phyloP scores from a whole-genome alignment of 2,797 vertebrate genomes.

The Phrynocephalus vlangalii region DNA sequence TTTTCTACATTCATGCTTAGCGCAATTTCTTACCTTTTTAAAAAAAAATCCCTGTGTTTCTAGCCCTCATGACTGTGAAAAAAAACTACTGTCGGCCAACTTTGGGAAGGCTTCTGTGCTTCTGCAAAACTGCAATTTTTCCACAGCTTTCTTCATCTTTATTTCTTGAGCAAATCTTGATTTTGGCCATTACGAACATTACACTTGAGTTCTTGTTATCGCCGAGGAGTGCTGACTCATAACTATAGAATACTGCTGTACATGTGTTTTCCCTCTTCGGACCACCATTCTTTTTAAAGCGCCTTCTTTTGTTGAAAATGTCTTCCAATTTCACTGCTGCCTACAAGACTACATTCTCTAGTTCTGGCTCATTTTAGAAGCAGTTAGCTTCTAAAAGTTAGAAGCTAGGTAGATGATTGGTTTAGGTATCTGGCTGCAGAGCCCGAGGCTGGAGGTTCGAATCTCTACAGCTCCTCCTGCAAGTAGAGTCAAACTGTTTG shows the following conservation, averaged over 20 bases:
- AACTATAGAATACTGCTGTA: neutral
- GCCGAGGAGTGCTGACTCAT: neutral
- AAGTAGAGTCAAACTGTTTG: too few relatives aligned
- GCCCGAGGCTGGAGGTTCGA: too few relatives aligned
- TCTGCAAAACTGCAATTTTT: neutral
- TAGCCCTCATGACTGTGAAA: neutral
- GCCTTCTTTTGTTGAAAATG: neutral
- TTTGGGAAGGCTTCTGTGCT: neutral
- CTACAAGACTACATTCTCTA: neutral
- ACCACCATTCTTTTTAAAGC: neutral
- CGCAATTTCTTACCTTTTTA: neutral
- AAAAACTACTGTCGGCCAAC: neutral
- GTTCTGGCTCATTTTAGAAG: constrained; percentile 2
- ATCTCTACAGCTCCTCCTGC: too few relatives aligned
- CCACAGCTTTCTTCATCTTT: neutral
- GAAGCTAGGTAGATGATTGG: too few relatives aligned
- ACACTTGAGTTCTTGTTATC: neutral
- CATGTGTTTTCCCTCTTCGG: neutral
- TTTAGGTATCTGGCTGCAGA: too few relatives aligned
- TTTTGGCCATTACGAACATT: neutral
- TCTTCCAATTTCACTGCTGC: neutral
- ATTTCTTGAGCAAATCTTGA: neutral
- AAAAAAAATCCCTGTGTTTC: neutral
- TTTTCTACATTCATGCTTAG: neutral
- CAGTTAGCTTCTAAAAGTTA: too few relatives aligned